Evolutionary conservation across 2,888 invertebrate species (phyloP).

Genomic region (Andrena marginata): DNA sequence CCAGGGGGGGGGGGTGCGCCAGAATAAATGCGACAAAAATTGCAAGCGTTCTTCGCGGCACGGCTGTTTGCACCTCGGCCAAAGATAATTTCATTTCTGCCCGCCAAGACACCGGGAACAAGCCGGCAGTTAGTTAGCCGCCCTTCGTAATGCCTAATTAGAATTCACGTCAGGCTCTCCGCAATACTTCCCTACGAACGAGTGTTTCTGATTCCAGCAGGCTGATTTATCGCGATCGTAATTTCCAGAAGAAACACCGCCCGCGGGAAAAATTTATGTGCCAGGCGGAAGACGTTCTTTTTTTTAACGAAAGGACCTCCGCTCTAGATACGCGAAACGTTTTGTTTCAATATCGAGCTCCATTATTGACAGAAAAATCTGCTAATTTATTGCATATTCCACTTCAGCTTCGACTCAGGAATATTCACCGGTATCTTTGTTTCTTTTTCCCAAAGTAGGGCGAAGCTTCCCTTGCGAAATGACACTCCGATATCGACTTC

Average conservation of each 20-base stretch:
- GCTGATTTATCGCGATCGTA: conserved; percentile 31
- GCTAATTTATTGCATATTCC: conserved; percentile 45
- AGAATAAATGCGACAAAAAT: conserved; percentile 16
- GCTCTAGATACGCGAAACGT: not conserved
- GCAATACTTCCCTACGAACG: not conserved
- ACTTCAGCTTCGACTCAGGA: not conserved
- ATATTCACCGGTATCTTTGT: not conserved
- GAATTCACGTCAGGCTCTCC: conserved; percentile 20
- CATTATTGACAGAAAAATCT: conserved; percentile 26
- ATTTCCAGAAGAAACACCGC: conserved; percentile 8
- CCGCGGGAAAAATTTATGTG: conserved; percentile 21
- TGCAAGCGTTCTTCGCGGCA: not conserved
- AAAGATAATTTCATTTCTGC: conserved; percentile 16
- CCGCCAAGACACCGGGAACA: not conserved
- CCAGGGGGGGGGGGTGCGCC: not conserved
- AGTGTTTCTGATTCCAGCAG: conserved; percentile 18
- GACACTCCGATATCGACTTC: conserved; percentile 22
- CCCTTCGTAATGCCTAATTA: conserved; percentile 14
- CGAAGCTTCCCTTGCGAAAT: not conserved
- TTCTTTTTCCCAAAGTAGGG: not conserved
- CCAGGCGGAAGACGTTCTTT: not conserved
- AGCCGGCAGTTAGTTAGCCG: conserved; percentile 9
- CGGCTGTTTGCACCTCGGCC: not conserved
- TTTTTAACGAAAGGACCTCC: not conserved
- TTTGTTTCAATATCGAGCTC: not conserved